Evolutionary conservation across 2,113 vertebrate genomes (phyloP).

Genomic region (Perognathus longimembris): DNA sequence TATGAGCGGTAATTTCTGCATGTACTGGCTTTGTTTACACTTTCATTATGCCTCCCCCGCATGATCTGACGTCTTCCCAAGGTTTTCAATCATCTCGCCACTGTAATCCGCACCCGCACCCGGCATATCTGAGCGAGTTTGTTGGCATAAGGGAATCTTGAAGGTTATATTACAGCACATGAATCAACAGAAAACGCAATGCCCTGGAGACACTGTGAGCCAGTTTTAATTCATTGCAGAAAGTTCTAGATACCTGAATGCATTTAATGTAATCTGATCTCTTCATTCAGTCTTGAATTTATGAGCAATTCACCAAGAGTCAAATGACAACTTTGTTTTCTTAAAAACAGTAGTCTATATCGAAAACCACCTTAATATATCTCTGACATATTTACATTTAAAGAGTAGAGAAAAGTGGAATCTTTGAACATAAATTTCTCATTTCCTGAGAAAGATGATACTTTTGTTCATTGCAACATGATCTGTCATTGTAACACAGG

Average conservation of each 20-base stretch:
- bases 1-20: slow-evolving; percentile 88
- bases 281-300: slow-evolving; percentile 93
- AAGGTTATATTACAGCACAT: slow-evolving; percentile 95
- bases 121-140: slow-evolving; percentile 90
- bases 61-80: slow-evolving; percentile 91
- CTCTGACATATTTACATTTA: slow-evolving; percentile 87
- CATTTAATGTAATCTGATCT: slow-evolving; percentile 96
- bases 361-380: slow-evolving; percentile 83
- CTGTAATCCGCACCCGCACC: slow-evolving; percentile 92
- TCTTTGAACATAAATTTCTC: slow-evolving; percentile 84
- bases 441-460: slow-evolving; percentile 77
- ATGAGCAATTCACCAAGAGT: slow-evolving; percentile 89
- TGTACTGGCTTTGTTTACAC: slow-evolving; percentile 92
- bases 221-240: slow-evolving; percentile 96
- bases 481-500: slow-evolving; percentile 70
- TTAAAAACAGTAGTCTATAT: slow-evolving; percentile 89
- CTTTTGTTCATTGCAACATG: slow-evolving; percentile 77
- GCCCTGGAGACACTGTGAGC: slow-evolving; percentile 94
- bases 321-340: slow-evolving; percentile 91
- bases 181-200: slow-evolving; percentile 97
- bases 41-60: slow-evolving; percentile 91
- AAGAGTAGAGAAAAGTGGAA: slow-evolving; percentile 78
- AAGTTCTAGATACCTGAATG: slow-evolving; percentile 92
- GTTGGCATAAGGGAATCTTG: slow-evolving; percentile 93
- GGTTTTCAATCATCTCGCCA: slow-evolving; percentile 90